Percentiles rank a stretch among this genome's conserved stretches.
Conservation (phyloP, 2,888 invertebrate species). For the Tinea trinotella region DNA sequence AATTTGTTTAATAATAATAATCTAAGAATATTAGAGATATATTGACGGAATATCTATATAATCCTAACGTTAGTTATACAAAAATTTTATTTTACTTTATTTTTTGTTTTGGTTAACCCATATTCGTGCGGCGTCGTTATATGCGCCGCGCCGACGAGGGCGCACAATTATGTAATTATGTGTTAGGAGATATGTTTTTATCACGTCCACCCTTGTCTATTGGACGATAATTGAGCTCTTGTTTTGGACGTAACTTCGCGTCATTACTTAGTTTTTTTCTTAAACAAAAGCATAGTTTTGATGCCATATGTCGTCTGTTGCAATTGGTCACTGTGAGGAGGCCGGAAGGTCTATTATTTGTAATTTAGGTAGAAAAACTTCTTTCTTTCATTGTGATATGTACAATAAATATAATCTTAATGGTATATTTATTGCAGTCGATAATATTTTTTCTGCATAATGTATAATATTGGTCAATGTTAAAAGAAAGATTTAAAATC, state of each 20-base stretch:
- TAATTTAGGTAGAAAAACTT: too few species aligned
- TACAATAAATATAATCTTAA: too few species aligned
- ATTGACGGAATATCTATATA: constrained; percentile 24
- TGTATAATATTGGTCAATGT: too few species aligned
- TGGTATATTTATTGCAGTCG: too few species aligned
- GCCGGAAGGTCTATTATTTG: too few species aligned
- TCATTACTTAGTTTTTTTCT: constrained; percentile 34
- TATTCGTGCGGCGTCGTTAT: constrained; percentile 65
- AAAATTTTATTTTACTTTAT: constrained; percentile 30
- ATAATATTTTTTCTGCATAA: too few species aligned
- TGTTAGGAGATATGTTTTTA: constrained; percentile 72
- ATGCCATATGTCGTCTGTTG: constrained; percentile 32
- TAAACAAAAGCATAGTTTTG: constrained; percentile 27
- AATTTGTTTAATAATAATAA: too few species aligned
- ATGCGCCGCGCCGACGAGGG: constrained; percentile 50
- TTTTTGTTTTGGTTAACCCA: constrained; percentile 56
- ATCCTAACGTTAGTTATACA: constrained; percentile 28
- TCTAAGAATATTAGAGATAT: too few species aligned
- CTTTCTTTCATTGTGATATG: too few species aligned
- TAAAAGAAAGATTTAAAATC: too few species aligned
- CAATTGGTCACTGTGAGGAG: background rate
- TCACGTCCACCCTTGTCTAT: constrained; percentile 72
- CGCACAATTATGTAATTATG: constrained; percentile 71
- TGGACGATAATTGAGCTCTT: constrained; percentile 63
- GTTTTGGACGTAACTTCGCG: constrained; percentile 57